phyloP scores from a whole-genome alignment of 92 coral and sea anemone species.

The Anthopleura xanthogrammica region DNA sequence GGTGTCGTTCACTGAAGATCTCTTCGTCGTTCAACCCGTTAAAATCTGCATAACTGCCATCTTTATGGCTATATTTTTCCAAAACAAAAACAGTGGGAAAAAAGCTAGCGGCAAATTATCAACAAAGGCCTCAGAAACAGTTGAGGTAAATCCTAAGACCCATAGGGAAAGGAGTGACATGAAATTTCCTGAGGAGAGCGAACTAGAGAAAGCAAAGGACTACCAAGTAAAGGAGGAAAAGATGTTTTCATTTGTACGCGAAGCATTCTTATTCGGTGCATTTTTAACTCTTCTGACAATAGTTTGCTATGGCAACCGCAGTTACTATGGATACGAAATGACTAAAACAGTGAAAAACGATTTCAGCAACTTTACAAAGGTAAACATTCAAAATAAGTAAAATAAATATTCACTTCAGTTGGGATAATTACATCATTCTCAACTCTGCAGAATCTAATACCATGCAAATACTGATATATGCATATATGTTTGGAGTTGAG shows the following conservation, averaged over 20 bases:
- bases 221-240: constrained; percentile 63
- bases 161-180: neutral
- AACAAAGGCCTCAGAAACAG: neutral
- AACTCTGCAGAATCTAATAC: too few relatives aligned
- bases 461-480: too few relatives aligned
- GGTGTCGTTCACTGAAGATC: constrained; percentile 72
- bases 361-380: constrained; percentile 66
- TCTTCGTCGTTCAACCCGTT: constrained; percentile 76
- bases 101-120: neutral
- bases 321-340: constrained; percentile 65
- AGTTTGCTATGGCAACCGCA: constrained; percentile 74
- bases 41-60: constrained; percentile 70
- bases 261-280: constrained; percentile 35
- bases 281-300: constrained; percentile 55
- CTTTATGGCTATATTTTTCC: constrained; percentile 49
- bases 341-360: constrained; percentile 55
- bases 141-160: neutral
- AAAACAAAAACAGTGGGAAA: constrained; percentile 9
- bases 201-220: constrained; percentile 47
- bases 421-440: too few relatives aligned
- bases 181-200: constrained; percentile 34
- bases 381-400: constrained; percentile 10
- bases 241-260: constrained; percentile 67
- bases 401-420: too few relatives aligned
- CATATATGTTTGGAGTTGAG: too few relatives aligned